These are phyloP conservation scores for Paedocypris sp. DNA, from an alignment of 2,113 vertebrate species.

Conservation along the genomic window DNA sequence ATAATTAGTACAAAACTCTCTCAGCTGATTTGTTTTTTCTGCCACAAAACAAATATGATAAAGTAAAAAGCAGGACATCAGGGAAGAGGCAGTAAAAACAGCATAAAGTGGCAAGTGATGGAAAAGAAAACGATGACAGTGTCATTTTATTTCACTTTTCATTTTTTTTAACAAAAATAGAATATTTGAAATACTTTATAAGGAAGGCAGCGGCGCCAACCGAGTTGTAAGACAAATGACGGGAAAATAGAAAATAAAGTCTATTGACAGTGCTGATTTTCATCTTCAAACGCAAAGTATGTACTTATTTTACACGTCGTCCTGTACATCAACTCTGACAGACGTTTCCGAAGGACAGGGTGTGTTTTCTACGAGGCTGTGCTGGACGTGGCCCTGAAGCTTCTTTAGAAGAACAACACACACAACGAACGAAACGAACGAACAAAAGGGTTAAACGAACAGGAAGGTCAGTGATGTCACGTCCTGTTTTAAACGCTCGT, in stretches of 20 bases:
- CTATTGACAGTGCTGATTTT: constrained; percentile 54
- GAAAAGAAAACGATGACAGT: constrained; percentile 51
- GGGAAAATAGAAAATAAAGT: constrained; percentile 42
- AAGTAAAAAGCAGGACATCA: constrained; percentile 30
- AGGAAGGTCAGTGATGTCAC: constrained; percentile 19
- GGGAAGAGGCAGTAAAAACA: constrained; percentile 44
- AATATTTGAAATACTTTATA: constrained; percentile 61
- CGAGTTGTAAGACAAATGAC: constrained; percentile 28
- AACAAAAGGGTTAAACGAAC: constrained; percentile 19
- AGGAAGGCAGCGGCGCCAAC: constrained; percentile 48
- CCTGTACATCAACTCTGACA: constrained; percentile 52
- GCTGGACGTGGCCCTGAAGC: constrained; percentile 43
- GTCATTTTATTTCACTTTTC: constrained; percentile 52
- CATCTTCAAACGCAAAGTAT: constrained; percentile 40
- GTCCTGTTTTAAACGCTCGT: constrained; percentile 2
- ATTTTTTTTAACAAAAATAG: constrained; percentile 70
- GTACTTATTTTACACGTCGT: constrained; percentile 40
- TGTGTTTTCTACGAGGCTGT: constrained; percentile 50
- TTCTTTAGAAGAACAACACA: constrained; percentile 32
- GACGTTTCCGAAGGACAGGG: constrained; percentile 40
- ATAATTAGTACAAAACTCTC: constrained; percentile 59
- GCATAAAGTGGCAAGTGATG: constrained; percentile 61
- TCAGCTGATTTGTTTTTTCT: constrained; percentile 36
- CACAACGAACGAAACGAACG: constrained; percentile 18
- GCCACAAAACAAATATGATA: constrained; percentile 46